phyloP scores from a whole-genome alignment of 2,888 invertebrate species.

The Melanostoma mellinum region DNA sequence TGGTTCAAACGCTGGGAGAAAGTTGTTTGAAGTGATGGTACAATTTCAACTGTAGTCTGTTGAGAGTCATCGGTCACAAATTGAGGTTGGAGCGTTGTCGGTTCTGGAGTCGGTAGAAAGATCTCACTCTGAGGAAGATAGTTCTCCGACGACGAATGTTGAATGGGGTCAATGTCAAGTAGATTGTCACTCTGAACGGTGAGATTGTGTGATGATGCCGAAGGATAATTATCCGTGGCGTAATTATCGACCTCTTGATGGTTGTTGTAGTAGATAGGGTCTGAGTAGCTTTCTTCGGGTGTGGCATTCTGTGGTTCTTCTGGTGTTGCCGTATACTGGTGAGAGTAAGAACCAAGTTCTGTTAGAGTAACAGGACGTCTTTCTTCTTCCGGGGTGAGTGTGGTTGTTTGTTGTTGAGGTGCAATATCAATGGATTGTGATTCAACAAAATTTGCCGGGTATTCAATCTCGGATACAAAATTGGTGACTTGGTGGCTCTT shows the following conservation, averaged over 20 bases:
- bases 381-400: conserved; percentile 24
- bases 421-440: conserved; percentile 82
- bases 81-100: conserved; percentile 59
- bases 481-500: conserved; percentile 87
- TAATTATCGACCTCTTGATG: conserved; percentile 77
- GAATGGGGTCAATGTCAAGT: conserved; percentile 61
- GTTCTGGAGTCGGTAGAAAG: conserved; percentile 42
- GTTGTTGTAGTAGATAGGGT: conserved; percentile 81
- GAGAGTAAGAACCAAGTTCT: conserved; percentile 52
- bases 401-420: conserved; percentile 38
- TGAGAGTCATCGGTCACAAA: conserved; percentile 49
- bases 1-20: conserved; percentile 51
- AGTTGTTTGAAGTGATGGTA: conserved; percentile 70
- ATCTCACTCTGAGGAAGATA: conserved; percentile 57
- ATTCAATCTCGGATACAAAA: conserved; percentile 87
- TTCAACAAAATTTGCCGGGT: conserved; percentile 88
- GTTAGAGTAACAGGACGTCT: conserved; percentile 54
- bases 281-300: conserved; percentile 71
- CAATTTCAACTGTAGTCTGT: conserved; percentile 63
- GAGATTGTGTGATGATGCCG: conserved; percentile 77
- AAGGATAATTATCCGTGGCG: conserved; percentile 83
- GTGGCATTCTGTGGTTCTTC: conserved; percentile 22
- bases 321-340: conserved; percentile 28
- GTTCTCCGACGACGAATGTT: conserved; percentile 57
- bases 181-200: conserved; percentile 69